Evolutionary conservation across 1,140 invertebrate species (phyloP), one percentile per base, ranked within the genome.

Genomic region (Drosophila simulans): DNA sequence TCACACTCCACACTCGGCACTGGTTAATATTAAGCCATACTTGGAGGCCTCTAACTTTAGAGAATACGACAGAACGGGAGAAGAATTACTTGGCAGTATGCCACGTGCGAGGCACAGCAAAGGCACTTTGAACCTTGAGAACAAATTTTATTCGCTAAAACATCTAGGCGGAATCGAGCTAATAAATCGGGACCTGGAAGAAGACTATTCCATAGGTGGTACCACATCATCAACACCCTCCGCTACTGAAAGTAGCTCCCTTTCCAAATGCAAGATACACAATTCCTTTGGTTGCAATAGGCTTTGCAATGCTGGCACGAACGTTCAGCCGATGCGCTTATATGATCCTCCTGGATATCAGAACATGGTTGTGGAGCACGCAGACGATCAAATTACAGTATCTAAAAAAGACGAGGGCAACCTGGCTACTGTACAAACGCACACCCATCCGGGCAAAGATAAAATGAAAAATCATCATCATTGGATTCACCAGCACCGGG

Each of bases 361-460:
- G 75, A 94, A 94, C 70, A 77, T 94, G 48, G 66, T 93, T 92
- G 92, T 85, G 92, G 43, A 93, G 80, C 64, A 93, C 93, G 31
- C 1, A 10, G 83, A 45, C 52, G 62, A 52, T 31, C 69, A 75
- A 52, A 27, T 34, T 40, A 51, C 62, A 34, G 13, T 34, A 34
- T 31, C 62, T 53, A 46, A 55, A 40, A 65, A 68, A 37, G 63
- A 53, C 45, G 75, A 58, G 34, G 53, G 43, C 70, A 63, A 59
- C 54, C 25, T 77, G 27, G 76, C 90, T 43, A 88, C 85, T 12
- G 80, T 84, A 55, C 68, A 90, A 57, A 51, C 91, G 40, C 85
- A 91, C 52, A 37, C 83, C 22, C 78, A 89, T 43, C 71, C 34
- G 10, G 56, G 13, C 11, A 40, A 34, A 46, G 68, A 57, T 7